A percentile compares a stretch with the other conserved stretches of the same genome.
phyloP scores from a whole-genome alignment of 2,797 vertebrate species.

The Buceros bicornis region DNA sequence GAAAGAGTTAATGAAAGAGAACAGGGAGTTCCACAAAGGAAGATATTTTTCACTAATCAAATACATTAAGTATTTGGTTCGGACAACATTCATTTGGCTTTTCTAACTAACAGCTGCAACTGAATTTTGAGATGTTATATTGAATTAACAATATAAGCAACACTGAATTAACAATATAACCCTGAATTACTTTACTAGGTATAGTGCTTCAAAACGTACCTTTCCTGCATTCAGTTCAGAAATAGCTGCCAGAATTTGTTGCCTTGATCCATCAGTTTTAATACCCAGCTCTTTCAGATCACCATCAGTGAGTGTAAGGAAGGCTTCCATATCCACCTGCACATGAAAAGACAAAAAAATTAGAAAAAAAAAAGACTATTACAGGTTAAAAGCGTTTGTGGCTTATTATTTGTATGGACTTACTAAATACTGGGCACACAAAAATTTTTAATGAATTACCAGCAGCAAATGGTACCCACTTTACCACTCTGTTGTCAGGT shows the following conservation, averaged over 20 bases:
- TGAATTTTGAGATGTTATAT: background rate
- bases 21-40: background rate
- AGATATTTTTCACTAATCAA: background rate
- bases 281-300: slow-evolving; percentile 97
- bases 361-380: background rate
- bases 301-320: slow-evolving; percentile 95
- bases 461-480: background rate
- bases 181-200: background rate
- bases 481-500: background rate
- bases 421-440: background rate
- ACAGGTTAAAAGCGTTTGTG: background rate
- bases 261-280: slow-evolving; percentile 95
- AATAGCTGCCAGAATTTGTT: slow-evolving; percentile 97
- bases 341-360: background rate
- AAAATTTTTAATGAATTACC: background rate
- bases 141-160: background rate
- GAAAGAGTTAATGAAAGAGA: background rate
- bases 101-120: background rate
- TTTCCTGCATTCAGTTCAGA: slow-evolving; percentile 99
- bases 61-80: background rate
- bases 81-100: background rate
- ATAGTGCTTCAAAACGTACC: slow-evolving; percentile 76
- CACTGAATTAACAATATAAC: background rate
- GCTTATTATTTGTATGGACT: background rate
- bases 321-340: slow-evolving; percentile 98